Evolutionary conservation across 2,113 vertebrate species (phyloP).

Genomic region (Pampusana beccarii): DNA sequence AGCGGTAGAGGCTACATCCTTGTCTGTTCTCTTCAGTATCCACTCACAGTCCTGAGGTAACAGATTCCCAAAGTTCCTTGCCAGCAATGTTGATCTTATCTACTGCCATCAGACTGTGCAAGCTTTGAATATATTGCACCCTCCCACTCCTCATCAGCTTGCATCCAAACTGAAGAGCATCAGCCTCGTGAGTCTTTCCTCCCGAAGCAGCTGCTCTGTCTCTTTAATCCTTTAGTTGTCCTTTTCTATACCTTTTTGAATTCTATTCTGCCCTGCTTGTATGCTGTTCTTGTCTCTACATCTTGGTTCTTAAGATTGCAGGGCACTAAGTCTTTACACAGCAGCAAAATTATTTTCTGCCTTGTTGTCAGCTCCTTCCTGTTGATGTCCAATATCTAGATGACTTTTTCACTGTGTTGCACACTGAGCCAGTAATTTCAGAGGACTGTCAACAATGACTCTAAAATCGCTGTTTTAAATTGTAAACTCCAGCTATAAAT

Average conservation of each 20-base stretch:
- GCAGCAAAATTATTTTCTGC: background rate
- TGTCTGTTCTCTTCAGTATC: background rate
- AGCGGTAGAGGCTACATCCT: background rate
- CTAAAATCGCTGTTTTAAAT: background rate
- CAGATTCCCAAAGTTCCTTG: background rate
- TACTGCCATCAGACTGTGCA: background rate
- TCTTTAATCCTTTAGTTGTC: background rate
- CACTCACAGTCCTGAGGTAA: background rate
- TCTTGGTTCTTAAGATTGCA: background rate
- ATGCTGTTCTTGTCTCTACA: background rate
- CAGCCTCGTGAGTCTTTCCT: background rate
- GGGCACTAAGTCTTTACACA: background rate
- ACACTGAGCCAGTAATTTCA: background rate
- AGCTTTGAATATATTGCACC: background rate
- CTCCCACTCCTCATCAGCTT: background rate
- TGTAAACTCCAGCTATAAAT: background rate
- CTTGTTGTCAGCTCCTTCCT: background rate
- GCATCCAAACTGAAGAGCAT: background rate
- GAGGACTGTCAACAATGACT: background rate
- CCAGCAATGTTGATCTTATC: background rate
- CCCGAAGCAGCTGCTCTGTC: background rate
- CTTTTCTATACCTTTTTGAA: background rate
- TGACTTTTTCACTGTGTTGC: background rate
- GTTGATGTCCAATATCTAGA: background rate
- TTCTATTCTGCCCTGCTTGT: background rate